phyloP scores from a whole-genome alignment of 2,888 invertebrate genomes.

The Dynastes hyllus region DNA sequence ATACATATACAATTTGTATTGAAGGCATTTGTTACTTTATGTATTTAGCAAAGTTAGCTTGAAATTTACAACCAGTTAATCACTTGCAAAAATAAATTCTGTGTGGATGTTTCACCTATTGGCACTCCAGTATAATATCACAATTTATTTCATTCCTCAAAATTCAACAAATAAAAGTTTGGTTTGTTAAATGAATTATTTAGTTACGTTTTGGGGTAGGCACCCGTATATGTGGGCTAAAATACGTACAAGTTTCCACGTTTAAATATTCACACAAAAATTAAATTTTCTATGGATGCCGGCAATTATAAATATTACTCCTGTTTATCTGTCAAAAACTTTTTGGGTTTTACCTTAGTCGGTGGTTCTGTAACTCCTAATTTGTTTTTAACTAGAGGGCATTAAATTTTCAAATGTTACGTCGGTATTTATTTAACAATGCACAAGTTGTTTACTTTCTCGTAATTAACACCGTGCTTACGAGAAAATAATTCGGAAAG shows the following conservation, averaged over 20 bases:
- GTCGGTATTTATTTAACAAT: slow-evolving; percentile 37
- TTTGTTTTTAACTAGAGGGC: slow-evolving; percentile 44
- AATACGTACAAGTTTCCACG: not conserved
- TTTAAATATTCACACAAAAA: slow-evolving; percentile 35
- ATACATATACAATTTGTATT: no score
- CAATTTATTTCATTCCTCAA: no score
- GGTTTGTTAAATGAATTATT: no score
- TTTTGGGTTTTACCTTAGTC: not conserved
- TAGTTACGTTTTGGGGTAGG: no score
- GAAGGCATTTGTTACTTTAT: no score
- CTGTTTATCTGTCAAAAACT: slow-evolving; percentile 43
- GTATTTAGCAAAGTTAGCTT: no score
- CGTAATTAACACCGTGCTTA: slow-evolving; percentile 33
- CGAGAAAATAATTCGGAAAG: slow-evolving; percentile 12
- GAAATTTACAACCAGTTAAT: no score
- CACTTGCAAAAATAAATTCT: no score
- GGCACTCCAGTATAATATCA: no score
- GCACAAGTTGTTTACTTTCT: slow-evolving; percentile 40
- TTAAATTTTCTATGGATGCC: slow-evolving; percentile 33
- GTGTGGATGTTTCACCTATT: no score
- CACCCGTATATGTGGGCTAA: no score
- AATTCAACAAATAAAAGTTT: no score
- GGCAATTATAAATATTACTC: slow-evolving; percentile 34
- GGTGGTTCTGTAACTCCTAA: slow-evolving; percentile 26
- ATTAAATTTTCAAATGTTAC: slow-evolving; percentile 36